A percentile compares a stretch with the other conserved stretches of the same genome.
phyloP scores from a whole-genome alignment of 2,797 vertebrate genomes.

The Podargus strigoides region DNA sequence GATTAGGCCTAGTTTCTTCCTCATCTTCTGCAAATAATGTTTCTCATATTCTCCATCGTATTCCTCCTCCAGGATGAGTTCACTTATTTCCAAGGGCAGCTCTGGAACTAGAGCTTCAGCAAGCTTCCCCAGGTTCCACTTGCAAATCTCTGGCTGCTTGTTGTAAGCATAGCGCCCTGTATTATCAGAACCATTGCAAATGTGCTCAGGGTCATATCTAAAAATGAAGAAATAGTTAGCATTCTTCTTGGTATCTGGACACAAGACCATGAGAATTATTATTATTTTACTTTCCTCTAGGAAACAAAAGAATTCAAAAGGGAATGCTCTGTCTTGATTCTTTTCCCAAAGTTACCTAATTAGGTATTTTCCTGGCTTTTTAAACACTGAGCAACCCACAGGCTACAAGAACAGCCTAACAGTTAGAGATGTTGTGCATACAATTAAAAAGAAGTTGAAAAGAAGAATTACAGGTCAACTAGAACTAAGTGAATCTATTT shows the following conservation, averaged over 20 bases:
- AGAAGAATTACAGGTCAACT: neutral
- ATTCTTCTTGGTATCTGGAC: neutral
- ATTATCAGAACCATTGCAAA: constrained; percentile 93
- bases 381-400: neutral
- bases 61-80: constrained; percentile 82
- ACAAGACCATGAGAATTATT: neutral
- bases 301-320: neutral
- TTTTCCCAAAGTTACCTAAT: neutral
- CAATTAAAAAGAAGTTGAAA: neutral
- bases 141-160: constrained; percentile 91
- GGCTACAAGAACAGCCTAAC: neutral
- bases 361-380: neutral
- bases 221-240: neutral
- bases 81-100: constrained; percentile 79
- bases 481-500: neutral
- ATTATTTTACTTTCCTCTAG: neutral
- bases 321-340: neutral
- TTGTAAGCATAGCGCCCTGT: constrained; percentile 89
- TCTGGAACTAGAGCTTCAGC: constrained; percentile 90
- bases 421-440: neutral
- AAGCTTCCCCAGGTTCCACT: constrained; percentile 92
- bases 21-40: constrained; percentile 90
- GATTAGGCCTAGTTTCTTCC: constrained; percentile 88
- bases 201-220: constrained; percentile 93
- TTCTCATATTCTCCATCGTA: constrained; percentile 83